Evolutionary conservation across 2,113 vertebrate species (phyloP).

Genomic region (Arenaria interpres): DNA sequence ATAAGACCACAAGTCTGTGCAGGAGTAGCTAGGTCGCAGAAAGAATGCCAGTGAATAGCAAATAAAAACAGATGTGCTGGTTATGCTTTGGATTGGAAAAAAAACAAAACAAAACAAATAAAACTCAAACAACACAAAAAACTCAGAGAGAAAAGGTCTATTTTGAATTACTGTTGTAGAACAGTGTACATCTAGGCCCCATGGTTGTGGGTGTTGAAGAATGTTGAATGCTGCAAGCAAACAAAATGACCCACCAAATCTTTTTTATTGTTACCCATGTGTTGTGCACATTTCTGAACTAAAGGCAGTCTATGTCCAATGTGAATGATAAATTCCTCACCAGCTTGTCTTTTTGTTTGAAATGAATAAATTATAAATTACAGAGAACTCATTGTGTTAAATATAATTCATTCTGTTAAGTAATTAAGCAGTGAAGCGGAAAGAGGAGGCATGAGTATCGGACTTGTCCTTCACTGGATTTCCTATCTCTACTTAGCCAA

Average conservation of each 20-base stretch:
- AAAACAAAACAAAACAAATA: neutral
- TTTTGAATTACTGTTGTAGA: neutral
- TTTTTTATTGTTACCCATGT: neutral
- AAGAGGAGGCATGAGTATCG: neutral
- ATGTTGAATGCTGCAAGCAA: neutral
- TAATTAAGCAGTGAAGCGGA: neutral
- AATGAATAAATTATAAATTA: neutral
- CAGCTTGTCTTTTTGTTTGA: neutral
- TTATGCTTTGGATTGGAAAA: neutral
- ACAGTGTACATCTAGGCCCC: neutral
- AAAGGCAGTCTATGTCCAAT: neutral
- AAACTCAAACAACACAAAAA: fast-evolving
- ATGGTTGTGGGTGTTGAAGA: neutral
- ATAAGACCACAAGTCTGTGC: neutral
- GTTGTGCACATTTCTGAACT: neutral
- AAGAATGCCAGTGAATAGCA: neutral
- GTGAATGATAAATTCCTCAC: neutral
- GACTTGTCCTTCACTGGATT: neutral
- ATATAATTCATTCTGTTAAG: neutral
- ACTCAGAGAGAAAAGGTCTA: neutral
- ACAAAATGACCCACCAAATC: neutral
- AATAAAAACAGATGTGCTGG: neutral
- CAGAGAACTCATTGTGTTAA: neutral
- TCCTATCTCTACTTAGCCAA: neutral
- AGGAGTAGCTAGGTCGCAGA: neutral